These are phyloP conservation scores for Halichoeres trimaculatus DNA, from an alignment of 2,113 vertebrate genomes.

Conservation along the genomic window DNA sequence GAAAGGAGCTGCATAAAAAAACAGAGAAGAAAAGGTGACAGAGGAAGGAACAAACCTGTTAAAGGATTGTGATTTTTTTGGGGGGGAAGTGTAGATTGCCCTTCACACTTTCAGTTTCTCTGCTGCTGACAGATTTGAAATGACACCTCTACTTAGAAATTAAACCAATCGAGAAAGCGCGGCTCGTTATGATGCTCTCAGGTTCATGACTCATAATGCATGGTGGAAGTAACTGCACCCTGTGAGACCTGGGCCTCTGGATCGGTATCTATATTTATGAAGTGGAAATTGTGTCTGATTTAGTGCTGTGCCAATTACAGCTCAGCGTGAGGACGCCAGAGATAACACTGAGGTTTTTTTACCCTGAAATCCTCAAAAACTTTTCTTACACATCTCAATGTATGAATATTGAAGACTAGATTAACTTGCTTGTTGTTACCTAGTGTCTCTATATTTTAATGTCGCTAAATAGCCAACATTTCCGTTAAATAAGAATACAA, in stretches of 20 bases:
- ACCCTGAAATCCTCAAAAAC: constrained; percentile 1
- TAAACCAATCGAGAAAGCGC: no score
- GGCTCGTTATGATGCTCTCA: no score
- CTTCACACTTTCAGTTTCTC: constrained; percentile 37
- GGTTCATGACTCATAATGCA: constrained; percentile 47
- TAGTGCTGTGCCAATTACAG: constrained; percentile 52
- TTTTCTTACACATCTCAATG: constrained; percentile 18
- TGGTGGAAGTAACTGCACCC: not conserved
- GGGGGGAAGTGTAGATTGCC: not conserved
- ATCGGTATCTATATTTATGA: constrained; percentile 57
- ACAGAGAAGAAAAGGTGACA: not conserved
- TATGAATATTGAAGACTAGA: no score
- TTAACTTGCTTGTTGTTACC: no score
- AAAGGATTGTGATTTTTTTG: constrained; percentile 35
- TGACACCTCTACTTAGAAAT: constrained; percentile 32
- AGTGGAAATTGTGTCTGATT: constrained; percentile 22
- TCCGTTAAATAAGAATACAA: no score
- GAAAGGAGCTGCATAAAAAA: not conserved
- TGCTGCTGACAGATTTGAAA: constrained; percentile 35
- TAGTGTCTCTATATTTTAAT: no score
- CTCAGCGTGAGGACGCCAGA: constrained; percentile 12
- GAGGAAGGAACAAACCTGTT: constrained; percentile 24
- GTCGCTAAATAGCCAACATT: no score
- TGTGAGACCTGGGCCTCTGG: constrained; percentile 35
- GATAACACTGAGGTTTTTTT: constrained; percentile 38